Base-by-base conservation (phyloP, 2,113 vertebrate species). In the Forbesichthys agassizii region DNA sequence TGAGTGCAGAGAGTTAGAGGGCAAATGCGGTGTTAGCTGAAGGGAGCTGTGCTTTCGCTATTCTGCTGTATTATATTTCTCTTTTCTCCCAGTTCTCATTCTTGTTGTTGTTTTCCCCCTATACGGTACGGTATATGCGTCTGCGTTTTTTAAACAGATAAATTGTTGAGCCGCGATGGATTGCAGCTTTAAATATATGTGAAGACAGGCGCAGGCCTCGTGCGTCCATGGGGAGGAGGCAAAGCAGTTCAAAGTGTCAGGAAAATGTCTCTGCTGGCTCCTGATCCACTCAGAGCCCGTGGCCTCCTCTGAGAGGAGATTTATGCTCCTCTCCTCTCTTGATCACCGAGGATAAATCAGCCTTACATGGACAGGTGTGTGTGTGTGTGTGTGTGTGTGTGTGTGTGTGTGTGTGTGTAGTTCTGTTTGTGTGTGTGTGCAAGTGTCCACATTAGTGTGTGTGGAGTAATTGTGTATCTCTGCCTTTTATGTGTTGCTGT, bases 301-400 rank as follows among this genome's bases (percentile, higher is more conserved):
- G 70, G 74, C 49, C 36, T 65, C 48, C 51, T 5, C 33, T 76
- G 61, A 68, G 48, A 46, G 33, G 55, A 56, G 70, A 88, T 86
- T 79, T 82, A 85, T 77, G 53, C 36, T 60, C 61, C 69, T 69
- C 57, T 74, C 59, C 59, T 61, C 58, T 54, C 60, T 68, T 75
- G 55, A 78, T 84, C 71, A 68, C 58, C 20, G 49, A 18, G 61
- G 54, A 49, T 84, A 81, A 84, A 86, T 89, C 65, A 77, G 51
- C 16, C 62, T 5, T 68, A 84, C 57, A 58, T 47, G 33, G 69
- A 46, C 52, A 9, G 60, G 20, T 3, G 10, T 8, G 18, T 27
- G 27, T 27, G 2, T 27, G 1, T 27, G 54, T 18, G 54, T 16
- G 54, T 16, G 1, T 18, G 54, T 16, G 54, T 16, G 1, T 68